Conservation (phyloP, 2,888 invertebrate genomes). For the Nomada ruficornis region DNA sequence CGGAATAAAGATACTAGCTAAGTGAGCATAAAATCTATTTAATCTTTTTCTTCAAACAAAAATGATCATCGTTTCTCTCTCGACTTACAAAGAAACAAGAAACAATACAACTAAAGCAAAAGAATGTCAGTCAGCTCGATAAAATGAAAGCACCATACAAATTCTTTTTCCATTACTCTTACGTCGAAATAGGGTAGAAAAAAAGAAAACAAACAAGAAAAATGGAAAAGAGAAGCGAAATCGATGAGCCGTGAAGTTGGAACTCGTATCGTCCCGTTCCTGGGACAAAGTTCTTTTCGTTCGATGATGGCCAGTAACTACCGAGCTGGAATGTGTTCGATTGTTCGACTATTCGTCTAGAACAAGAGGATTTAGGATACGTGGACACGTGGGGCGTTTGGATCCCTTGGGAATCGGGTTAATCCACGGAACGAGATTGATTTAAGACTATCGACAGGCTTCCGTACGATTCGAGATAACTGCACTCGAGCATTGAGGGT, state of each 20-base stretch:
- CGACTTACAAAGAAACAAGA: background rate
- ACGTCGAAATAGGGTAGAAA: background rate
- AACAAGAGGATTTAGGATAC: conserved; percentile 54
- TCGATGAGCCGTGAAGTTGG: conserved; percentile 83
- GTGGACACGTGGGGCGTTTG: conserved; percentile 40
- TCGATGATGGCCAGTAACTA: conserved; percentile 48
- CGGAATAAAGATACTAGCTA: background rate
- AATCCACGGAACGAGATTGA: conserved; percentile 76
- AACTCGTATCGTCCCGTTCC: conserved; percentile 77
- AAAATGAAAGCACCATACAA: background rate
- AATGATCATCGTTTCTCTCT: background rate
- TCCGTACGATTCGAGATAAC: conserved; percentile 21
- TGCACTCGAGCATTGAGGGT: background rate
- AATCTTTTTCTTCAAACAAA: background rate
- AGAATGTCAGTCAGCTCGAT: background rate
- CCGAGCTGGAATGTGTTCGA: conserved; percentile 8
- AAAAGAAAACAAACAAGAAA: conserved; percentile 12
- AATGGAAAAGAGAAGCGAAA: conserved; percentile 35
- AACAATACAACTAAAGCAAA: background rate
- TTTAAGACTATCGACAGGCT: conserved; percentile 66
- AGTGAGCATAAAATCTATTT: background rate
- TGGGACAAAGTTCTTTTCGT: conserved; percentile 41
- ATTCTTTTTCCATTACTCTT: background rate
- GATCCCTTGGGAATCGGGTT: conserved; percentile 55
- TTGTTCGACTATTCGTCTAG: conserved; percentile 16